Evolutionary conservation across 2,113 vertebrate species (phyloP).

Genomic region (Hemichromis elongatus): DNA sequence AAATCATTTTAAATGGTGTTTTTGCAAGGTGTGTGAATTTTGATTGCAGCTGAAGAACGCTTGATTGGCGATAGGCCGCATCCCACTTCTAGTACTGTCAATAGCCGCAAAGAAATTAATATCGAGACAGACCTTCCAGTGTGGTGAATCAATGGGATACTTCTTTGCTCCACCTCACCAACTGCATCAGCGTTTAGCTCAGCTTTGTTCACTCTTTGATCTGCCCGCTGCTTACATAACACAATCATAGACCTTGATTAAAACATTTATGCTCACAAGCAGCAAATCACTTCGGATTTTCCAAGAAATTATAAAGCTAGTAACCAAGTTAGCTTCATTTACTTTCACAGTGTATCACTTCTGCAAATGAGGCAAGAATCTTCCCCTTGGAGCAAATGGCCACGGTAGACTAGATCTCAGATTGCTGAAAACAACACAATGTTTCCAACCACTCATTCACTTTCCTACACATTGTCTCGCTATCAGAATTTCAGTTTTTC

Average conservation of each 20-base stretch:
- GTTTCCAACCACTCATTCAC: background rate
- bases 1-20: constrained; percentile 44
- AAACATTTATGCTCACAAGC: constrained; percentile 55
- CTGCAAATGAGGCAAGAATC: constrained; percentile 43
- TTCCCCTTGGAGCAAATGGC: constrained; percentile 23
- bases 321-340: constrained; percentile 45
- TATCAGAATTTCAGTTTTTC: background rate
- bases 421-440: background rate
- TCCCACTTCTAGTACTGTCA: constrained; percentile 23
- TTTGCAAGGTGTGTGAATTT: constrained; percentile 32
- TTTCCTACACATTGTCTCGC: background rate
- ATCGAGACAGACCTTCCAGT: constrained; percentile 17
- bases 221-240: constrained; percentile 33
- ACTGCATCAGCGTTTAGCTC: constrained; percentile 41
- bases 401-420: constrained; percentile 20
- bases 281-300: constrained; percentile 35
- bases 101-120: constrained; percentile 31
- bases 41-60: background rate
- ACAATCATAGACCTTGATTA: constrained; percentile 57
- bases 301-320: constrained; percentile 27
- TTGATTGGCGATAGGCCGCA: background rate
- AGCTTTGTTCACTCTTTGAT: constrained; percentile 48
- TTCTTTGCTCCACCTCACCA: constrained; percentile 26
- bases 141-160: constrained; percentile 37
- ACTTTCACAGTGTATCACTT: constrained; percentile 54